Evolutionary conservation across 2,888 invertebrate species (phyloP).

Genomic region (Drosophila borealis): DNA sequence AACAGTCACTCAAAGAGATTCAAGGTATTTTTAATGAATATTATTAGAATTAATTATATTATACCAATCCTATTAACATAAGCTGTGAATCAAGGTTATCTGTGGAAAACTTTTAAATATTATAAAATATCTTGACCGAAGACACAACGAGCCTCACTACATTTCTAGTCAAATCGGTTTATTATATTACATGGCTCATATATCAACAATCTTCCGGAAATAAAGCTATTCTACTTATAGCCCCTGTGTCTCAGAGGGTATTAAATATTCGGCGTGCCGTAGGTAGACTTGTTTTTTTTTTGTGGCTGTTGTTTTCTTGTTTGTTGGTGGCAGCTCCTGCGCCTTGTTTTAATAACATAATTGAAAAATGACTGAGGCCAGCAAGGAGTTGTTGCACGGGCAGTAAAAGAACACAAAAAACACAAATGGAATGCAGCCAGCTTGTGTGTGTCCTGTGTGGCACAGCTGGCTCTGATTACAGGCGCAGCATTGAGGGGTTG

Average conservation of each 20-base stretch:
- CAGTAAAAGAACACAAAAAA: conserved; percentile 5
- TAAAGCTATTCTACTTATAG: no score
- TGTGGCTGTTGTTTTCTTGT: conserved; percentile 3
- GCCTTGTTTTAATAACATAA: conserved; percentile 78
- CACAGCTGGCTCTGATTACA: conserved; percentile 64
- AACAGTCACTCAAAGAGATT: no score
- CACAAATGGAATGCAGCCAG: conserved; percentile 58
- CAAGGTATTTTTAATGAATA: no score
- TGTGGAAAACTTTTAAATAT: no score
- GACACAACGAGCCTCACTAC: no score
- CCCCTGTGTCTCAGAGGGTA: neutral
- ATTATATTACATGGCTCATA: no score
- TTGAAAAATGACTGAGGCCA: conserved; percentile 69
- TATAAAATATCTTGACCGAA: no score
- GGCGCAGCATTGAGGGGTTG: conserved; percentile 42
- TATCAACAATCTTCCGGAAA: no score
- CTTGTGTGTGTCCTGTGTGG: conserved; percentile 24
- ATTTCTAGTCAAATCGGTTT: no score
- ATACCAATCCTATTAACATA: no score
- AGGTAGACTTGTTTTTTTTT: neutral
- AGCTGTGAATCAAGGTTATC: no score
- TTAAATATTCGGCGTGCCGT: neutral
- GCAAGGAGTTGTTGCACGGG: conserved; percentile 25
- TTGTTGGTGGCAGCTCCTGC: conserved; percentile 43
- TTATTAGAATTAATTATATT: no score